phyloP scores from a whole-genome alignment of 2,888 invertebrate species.

The Trilocha varians region DNA sequence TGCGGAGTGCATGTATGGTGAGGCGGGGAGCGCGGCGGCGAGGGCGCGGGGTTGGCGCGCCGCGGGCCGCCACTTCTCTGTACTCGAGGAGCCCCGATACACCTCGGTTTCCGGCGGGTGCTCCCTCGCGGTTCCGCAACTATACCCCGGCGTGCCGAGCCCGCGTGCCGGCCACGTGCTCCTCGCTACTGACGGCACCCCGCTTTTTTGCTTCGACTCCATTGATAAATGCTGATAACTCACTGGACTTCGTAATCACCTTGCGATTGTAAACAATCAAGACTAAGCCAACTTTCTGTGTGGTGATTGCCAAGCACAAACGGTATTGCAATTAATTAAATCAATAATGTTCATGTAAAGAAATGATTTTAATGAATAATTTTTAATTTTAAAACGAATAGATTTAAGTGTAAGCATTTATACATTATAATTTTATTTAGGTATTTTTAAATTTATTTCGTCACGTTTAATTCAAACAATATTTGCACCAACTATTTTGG shows the following conservation, averaged over 20 bases:
- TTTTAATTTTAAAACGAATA: neutral
- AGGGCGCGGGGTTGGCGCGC: conserved; percentile 41
- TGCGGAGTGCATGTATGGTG: conserved; percentile 55
- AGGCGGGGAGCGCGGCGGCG: conserved; percentile 33
- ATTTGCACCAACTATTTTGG: too few relatives aligned
- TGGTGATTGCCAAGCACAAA: neutral
- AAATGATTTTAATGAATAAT: too few relatives aligned
- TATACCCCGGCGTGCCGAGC: conserved; percentile 42
- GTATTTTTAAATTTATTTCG: too few relatives aligned
- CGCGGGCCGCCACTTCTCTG: conserved; percentile 70
- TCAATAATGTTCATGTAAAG: neutral
- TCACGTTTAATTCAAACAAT: too few relatives aligned
- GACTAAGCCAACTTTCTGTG: neutral
- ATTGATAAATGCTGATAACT: conserved; percentile 54
- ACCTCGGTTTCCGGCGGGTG: conserved; percentile 70
- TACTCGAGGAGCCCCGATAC: conserved; percentile 70
- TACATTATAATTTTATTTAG: too few relatives aligned
- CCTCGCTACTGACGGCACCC: conserved; percentile 40
- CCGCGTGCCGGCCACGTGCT: conserved; percentile 65
- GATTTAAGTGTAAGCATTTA: too few relatives aligned
- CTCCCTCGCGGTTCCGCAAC: conserved; percentile 64
- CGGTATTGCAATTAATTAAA: neutral
- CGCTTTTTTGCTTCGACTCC: conserved; percentile 43
- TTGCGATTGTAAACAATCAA: conserved; percentile 33
- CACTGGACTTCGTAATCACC: conserved; percentile 16